phyloP scores from a whole-genome alignment of 1,140 invertebrate genomes.

The Pseudomyrmex gracilis region DNA sequence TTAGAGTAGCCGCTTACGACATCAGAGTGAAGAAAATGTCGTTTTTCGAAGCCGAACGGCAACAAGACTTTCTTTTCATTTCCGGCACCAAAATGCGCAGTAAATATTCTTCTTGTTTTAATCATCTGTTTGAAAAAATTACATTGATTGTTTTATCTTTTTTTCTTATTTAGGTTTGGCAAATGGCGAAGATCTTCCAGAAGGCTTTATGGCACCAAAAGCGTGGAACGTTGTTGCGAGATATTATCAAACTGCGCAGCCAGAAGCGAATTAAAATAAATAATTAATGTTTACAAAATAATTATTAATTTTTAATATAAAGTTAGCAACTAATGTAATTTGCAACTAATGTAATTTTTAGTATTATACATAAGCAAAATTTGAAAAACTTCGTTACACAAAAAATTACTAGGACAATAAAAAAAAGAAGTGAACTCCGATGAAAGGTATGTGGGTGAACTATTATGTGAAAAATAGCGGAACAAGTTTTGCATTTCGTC shows the following conservation, averaged over 20 bases:
- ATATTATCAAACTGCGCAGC: conserved; percentile 64
- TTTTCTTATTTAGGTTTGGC: conserved; percentile 88
- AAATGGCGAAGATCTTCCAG: conserved; percentile 93
- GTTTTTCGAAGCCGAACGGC: conserved; percentile 95
- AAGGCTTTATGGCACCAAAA: conserved; percentile 97
- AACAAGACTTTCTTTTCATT: conserved; percentile 98
- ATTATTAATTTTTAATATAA: too few relatives aligned
- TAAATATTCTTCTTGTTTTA: conserved; percentile 73
- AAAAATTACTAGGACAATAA: too few relatives aligned
- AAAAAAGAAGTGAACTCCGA: too few relatives aligned
- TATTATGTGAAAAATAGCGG: conserved; percentile 4
- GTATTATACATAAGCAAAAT: too few relatives aligned
- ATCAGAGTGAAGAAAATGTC: conserved; percentile 93
- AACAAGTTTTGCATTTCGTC: conserved; percentile 31
- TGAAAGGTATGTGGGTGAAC: background rate
- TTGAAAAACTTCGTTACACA: too few relatives aligned
- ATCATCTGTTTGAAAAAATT: background rate
- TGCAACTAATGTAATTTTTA: too few relatives aligned
- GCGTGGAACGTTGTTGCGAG: conserved; percentile 70
- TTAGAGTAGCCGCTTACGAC: conserved; percentile 99
- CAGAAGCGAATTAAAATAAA: conserved; percentile 24
- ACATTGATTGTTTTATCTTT: background rate
- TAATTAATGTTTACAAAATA: conserved; percentile 21
- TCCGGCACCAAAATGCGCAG: conserved; percentile 98
- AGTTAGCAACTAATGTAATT: too few relatives aligned